phyloP scores from a whole-genome alignment of 1,140 invertebrate genomes.

The Penaeus indicus region DNA sequence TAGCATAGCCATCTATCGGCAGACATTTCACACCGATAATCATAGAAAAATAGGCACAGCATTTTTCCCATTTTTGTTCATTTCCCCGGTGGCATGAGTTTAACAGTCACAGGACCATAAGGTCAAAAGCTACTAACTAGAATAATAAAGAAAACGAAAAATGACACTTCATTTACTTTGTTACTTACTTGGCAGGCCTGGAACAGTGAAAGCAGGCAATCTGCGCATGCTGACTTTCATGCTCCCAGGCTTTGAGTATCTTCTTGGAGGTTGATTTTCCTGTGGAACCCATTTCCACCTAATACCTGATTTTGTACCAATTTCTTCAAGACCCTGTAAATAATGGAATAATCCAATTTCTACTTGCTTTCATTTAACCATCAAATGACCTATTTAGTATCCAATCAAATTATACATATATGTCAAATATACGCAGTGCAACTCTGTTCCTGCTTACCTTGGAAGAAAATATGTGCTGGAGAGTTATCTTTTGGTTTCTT shows the following conservation, averaged over 20 bases:
- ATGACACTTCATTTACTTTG: not conserved
- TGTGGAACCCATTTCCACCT: slow-evolving; percentile 88
- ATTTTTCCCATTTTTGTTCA: too few relatives aligned
- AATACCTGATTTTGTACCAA: slow-evolving; percentile 69
- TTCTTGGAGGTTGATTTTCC: slow-evolving; percentile 98
- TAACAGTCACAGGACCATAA: too few relatives aligned
- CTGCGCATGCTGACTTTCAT: slow-evolving; percentile 95
- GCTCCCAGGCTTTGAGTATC: slow-evolving; percentile 95
- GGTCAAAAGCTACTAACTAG: too few relatives aligned
- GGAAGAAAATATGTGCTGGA: slow-evolving; percentile 79
- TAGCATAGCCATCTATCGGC: too few relatives aligned
- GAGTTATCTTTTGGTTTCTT: slow-evolving; percentile 93
- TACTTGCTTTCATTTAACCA: not conserved
- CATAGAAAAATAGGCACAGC: too few relatives aligned
- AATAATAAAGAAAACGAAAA: too few relatives aligned
- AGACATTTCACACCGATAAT: too few relatives aligned
- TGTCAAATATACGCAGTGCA: too few relatives aligned
- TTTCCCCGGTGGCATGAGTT: too few relatives aligned
- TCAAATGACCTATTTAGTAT: too few relatives aligned
- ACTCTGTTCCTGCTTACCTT: slow-evolving; percentile 71
- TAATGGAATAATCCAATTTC: not conserved
- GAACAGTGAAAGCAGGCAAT: slow-evolving; percentile 91
- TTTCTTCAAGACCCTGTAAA: slow-evolving; percentile 55
- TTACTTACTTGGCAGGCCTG: slow-evolving; percentile 70
- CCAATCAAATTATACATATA: too few relatives aligned